Evolutionary conservation across 2,113 vertebrate genomes (phyloP).

Genomic region (Myrmophylax atrothorax): DNA sequence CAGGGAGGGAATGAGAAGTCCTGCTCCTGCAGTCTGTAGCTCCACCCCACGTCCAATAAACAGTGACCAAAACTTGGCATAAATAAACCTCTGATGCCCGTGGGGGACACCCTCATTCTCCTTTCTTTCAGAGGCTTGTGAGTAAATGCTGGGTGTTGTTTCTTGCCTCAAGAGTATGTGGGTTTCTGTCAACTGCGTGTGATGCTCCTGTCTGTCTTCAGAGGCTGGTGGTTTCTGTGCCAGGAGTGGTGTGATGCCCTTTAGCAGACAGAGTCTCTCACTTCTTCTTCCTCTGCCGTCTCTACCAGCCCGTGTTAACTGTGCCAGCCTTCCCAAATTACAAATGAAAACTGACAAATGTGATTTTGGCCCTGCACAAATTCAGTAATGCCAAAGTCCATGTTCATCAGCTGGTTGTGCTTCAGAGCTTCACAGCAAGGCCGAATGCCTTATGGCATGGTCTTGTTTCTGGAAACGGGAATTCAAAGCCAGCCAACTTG

Average conservation of each 20-base stretch:
- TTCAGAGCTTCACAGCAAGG: neutral
- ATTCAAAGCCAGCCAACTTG: neutral
- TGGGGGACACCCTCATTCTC: neutral
- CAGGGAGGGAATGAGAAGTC: neutral
- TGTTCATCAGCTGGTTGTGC: neutral
- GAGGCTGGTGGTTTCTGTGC: neutral
- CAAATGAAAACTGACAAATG: neutral
- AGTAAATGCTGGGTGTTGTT: neutral
- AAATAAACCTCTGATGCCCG: neutral
- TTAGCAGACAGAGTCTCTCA: neutral
- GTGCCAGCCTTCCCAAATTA: neutral
- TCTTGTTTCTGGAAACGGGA: neutral
- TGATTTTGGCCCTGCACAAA: neutral
- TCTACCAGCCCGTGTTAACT: neutral
- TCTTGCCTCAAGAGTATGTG: neutral
- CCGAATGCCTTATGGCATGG: neutral
- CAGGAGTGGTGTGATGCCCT: neutral
- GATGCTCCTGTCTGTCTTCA: neutral
- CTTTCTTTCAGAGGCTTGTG: neutral
- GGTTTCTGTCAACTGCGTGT: neutral
- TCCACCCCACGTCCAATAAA: neutral
- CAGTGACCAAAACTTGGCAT: rapidly evolving
- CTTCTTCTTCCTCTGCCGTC: neutral
- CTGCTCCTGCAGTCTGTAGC: neutral
- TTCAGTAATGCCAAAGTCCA: neutral